Percentiles rank a stretch among this genome's conserved stretches.
Conservation (phyloP, 2,888 invertebrate species). For the Gari tellinella region DNA sequence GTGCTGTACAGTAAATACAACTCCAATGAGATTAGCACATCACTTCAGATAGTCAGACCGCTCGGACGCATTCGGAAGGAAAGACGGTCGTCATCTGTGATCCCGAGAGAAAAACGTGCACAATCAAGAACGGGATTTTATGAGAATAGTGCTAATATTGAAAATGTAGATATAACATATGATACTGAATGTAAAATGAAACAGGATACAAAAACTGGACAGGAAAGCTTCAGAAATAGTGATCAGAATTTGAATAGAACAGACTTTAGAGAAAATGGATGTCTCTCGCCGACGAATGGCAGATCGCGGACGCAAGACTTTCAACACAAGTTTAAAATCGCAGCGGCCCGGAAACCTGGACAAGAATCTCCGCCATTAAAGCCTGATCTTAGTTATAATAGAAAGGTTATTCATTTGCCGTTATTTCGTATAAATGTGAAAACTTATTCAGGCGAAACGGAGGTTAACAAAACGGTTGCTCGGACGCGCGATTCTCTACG, state of each 20-base stretch:
- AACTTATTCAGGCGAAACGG: constrained; percentile 46
- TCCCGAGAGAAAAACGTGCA: neutral
- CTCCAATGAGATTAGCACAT: constrained; percentile 16
- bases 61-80: constrained; percentile 48
- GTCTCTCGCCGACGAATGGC: constrained; percentile 13
- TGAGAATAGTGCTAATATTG: constrained; percentile 6
- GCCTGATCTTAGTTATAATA: constrained; percentile 31
- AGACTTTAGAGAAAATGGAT: neutral
- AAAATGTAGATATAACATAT: neutral
- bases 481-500: constrained; percentile 56
- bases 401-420: constrained; percentile 56
- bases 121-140: neutral
- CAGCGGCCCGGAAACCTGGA: constrained; percentile 46
- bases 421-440: constrained; percentile 57
- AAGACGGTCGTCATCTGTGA: constrained; percentile 13
- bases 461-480: constrained; percentile 52
- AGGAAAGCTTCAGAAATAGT: neutral
- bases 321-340: constrained; percentile 53
- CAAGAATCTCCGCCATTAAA: constrained; percentile 30
- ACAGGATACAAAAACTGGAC: neutral
- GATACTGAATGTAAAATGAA: neutral
- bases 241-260: constrained; percentile 7
- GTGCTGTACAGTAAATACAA: constrained; percentile 51
- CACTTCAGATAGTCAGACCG: constrained; percentile 42
- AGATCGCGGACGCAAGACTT: constrained; percentile 51